Evolutionary conservation across 2,888 invertebrate genomes (phyloP).

Genomic region (Agrypnus murinus): DNA sequence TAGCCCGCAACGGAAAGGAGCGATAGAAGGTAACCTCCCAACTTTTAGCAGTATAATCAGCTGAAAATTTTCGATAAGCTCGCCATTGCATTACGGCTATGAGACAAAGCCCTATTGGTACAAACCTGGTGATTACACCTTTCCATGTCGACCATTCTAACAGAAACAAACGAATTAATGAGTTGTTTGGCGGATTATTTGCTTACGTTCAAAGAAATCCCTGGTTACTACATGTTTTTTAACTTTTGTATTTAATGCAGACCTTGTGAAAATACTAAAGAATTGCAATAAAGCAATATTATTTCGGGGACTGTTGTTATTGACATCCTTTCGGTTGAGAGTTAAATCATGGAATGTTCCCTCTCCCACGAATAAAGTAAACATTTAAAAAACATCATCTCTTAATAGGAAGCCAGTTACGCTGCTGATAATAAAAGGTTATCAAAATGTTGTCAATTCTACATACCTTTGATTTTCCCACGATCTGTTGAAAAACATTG

Average conservation of each 20-base stretch:
- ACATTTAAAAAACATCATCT: conserved; percentile 17
- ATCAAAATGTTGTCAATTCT: conserved; percentile 28
- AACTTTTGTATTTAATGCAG: too few species aligned
- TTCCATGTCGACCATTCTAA: conserved; percentile 77
- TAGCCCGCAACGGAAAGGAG: conserved; percentile 87
- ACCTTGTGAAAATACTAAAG: conserved; percentile 41
- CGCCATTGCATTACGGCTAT: conserved; percentile 75
- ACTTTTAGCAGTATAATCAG: conserved; percentile 65
- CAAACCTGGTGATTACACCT: conserved; percentile 78
- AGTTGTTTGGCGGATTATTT: conserved; percentile 1
- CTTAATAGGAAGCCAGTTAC: conserved; percentile 29
- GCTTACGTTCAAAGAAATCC: conserved; percentile 36
- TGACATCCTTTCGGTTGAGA: conserved; percentile 34
- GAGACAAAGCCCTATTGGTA: conserved; percentile 80
- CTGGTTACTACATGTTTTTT: conserved; percentile 19
- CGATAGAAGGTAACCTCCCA: conserved; percentile 85
- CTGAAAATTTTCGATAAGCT: conserved; percentile 64
- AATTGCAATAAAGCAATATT: conserved; percentile 22
- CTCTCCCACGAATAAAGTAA: conserved; percentile 1
- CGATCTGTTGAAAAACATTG: conserved; percentile 36
- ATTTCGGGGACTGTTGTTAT: conserved; percentile 26
- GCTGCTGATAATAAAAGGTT: conserved; percentile 45
- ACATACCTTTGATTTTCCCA: conserved; percentile 47
- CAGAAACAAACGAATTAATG: conserved; percentile 31
- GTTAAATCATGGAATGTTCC: conserved; percentile 14